These are phyloP conservation scores for Upupa epops DNA, from an alignment of 2,113 vertebrate species.

Conservation along the genomic window DNA sequence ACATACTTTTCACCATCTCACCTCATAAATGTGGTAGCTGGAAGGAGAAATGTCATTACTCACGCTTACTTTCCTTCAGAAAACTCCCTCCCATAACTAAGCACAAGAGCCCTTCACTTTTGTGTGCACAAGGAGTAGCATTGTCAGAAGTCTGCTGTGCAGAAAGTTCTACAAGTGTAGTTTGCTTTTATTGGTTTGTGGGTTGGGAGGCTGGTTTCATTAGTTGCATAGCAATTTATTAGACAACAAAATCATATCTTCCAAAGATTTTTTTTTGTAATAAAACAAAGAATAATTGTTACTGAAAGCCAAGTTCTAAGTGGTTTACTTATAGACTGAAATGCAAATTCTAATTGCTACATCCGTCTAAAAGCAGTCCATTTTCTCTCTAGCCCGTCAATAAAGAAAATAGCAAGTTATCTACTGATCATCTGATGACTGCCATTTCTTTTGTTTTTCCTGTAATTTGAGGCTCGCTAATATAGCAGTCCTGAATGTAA, in stretches of 20 bases:
- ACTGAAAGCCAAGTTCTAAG: neutral
- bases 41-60: neutral
- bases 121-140: neutral
- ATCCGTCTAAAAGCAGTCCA: neutral
- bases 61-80: neutral
- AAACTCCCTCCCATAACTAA: neutral
- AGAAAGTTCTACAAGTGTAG: neutral
- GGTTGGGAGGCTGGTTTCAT: constrained; percentile 4
- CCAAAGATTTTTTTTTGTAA: neutral
- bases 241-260: neutral
- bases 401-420: neutral
- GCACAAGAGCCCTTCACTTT: neutral
- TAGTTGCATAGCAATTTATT: neutral
- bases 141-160: neutral
- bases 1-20: neutral
- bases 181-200: neutral
- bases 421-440: neutral
- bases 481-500: neutral
- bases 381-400: neutral
- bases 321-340: neutral
- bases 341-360: neutral
- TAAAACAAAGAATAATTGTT: neutral
- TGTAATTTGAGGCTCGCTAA: neutral
- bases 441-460: neutral
- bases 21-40: neutral